Conservation (phyloP, 2,113 vertebrate species). For the Felis catus region DNA sequence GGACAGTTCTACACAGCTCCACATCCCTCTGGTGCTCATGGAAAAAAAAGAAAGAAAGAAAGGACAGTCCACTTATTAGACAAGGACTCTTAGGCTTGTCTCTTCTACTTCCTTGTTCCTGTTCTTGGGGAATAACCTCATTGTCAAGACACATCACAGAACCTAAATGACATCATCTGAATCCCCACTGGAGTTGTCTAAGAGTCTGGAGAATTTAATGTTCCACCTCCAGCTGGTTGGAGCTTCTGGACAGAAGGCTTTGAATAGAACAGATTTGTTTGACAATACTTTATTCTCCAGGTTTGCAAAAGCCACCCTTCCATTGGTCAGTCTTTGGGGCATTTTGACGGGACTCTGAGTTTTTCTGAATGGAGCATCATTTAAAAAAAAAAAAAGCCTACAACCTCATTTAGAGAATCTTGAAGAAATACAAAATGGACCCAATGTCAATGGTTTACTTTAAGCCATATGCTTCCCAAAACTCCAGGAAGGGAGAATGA, state of each 20-base stretch:
- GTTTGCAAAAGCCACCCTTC: not conserved
- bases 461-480: not conserved
- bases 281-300: not conserved
- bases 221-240: not conserved
- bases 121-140: not conserved
- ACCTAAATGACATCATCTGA: not conserved
- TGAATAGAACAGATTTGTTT: not conserved
- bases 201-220: not conserved
- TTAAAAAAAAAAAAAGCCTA: not conserved
- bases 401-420: not conserved
- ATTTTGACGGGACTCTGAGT: not conserved
- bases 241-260: not conserved
- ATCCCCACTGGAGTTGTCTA: not conserved
- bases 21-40: rapidly evolving
- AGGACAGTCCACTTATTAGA: not conserved
- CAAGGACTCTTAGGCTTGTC: not conserved
- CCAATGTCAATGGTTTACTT: not conserved
- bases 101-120: not conserved
- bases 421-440: not conserved
- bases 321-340: not conserved
- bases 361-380: not conserved
- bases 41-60: not conserved
- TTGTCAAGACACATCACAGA: not conserved
- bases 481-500: not conserved
- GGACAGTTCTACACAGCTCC: not conserved